Evolutionary conservation across 1,140 invertebrate species (phyloP).

Genomic region (Zaprionus camerounensis): DNA sequence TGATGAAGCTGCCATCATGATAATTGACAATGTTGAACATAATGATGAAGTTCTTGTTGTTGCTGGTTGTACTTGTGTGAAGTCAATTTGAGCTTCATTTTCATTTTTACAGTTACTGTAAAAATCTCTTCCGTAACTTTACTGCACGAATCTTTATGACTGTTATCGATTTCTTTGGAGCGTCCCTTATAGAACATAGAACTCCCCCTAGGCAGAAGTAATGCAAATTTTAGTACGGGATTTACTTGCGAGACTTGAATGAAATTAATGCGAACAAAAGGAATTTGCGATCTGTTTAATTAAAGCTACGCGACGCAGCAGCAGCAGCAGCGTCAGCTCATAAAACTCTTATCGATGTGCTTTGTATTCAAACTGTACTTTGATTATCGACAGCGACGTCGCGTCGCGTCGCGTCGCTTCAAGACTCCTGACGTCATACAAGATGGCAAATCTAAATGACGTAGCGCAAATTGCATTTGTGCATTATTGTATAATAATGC

Average conservation of each 20-base stretch:
- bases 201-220: constrained; percentile 24
- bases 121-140: constrained; percentile 45
- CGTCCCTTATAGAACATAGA: background rate
- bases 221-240: constrained; percentile 47
- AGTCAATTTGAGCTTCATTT: constrained; percentile 47
- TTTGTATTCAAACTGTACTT: constrained; percentile 38
- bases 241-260: constrained; percentile 37
- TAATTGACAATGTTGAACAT: background rate
- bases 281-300: constrained; percentile 32
- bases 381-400: constrained; percentile 19
- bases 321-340: constrained; percentile 25
- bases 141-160: constrained; percentile 60
- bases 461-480: constrained; percentile 26
- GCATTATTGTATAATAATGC: background rate
- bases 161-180: constrained; percentile 62
- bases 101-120: constrained; percentile 65
- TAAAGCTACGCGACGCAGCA: constrained; percentile 23
- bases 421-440: constrained; percentile 35
- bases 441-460: background rate
- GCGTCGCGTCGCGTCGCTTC: constrained; percentile 13
- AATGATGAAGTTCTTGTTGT: constrained; percentile 24
- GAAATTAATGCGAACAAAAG: constrained; percentile 8
- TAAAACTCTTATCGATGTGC: constrained; percentile 46
- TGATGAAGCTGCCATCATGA: constrained; percentile 33
- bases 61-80: constrained; percentile 6